Evolutionary conservation across 2,113 vertebrate species (phyloP).

Genomic region (Ictalurus punctatus): DNA sequence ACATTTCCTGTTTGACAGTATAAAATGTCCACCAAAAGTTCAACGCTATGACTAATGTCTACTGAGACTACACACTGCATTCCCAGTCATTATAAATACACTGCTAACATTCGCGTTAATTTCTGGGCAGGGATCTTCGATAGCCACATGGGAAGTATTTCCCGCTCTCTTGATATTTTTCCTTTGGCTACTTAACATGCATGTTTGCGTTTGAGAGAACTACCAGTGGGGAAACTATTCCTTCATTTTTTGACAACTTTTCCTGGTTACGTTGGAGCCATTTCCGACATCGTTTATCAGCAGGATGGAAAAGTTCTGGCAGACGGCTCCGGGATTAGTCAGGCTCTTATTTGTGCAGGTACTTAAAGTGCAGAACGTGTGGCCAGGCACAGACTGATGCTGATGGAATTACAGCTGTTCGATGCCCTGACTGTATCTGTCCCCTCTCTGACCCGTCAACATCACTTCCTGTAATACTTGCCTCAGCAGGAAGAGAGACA

Average conservation of each 20-base stretch:
- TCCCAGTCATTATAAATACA: background rate
- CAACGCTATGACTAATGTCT: background rate
- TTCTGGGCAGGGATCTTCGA: slow-evolving; percentile 1
- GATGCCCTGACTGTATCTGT: background rate
- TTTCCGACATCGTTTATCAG: background rate
- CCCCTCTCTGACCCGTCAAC: slow-evolving; percentile 34
- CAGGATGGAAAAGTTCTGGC: background rate
- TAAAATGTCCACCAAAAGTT: background rate
- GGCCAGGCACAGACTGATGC: background rate
- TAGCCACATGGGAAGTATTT: slow-evolving; percentile 16
- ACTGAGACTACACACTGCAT: background rate
- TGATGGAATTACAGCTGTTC: slow-evolving; percentile 14
- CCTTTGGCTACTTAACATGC: background rate
- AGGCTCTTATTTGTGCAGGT: background rate
- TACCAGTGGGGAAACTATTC: background rate
- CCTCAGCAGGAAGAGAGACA: slow-evolving; percentile 36
- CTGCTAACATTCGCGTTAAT: background rate
- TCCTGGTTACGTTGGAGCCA: background rate
- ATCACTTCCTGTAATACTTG: slow-evolving; percentile 45
- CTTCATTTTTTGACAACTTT: background rate
- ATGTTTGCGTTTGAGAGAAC: background rate
- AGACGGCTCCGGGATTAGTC: background rate
- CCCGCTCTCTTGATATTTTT: background rate
- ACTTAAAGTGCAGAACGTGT: background rate
- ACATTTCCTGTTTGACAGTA: background rate